Evolutionary conservation across 1,140 invertebrate genomes (phyloP), one percentile per base, ranked within the genome.

Genomic region (Conopomorpha cramerella): DNA sequence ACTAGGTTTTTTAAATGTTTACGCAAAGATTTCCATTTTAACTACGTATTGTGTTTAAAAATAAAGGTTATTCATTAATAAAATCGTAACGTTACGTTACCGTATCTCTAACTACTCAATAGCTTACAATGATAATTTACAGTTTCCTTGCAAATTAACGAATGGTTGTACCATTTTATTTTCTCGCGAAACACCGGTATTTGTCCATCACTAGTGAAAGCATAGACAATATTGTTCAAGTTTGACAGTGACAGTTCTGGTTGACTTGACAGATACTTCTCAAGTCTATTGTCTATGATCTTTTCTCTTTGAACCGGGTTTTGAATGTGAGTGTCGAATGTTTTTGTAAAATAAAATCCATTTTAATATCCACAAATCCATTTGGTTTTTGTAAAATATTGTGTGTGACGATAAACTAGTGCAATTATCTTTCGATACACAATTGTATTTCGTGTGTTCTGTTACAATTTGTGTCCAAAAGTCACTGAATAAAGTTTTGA

Each of bases 251-350:
- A n/a, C n/a, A n/a, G n/a, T 23, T 36, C 12, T 32, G 25, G 29
- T 31, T n/a, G 45, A 39, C 46, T 7, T 46, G 43, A 52, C 55
- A 63, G 64, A 30, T 64, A 63, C 65, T 72, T 72, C n/a, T n/a
- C n/a, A n/a, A n/a, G n/a, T n/a, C n/a, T n/a, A n/a, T n/a, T n/a
- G n/a, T n/a, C n/a, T n/a, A n/a, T n/a, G n/a, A n/a, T n/a, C n/a
- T n/a, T n/a, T n/a, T n/a, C 72, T 72, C 56, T 61, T 70, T 62
- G 59, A 62, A 55, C 63, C 70, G 63, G 65, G 61, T 66, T 60
- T 60, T 43, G 46, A 68, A 60, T 63, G 70, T 74, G 64, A 74
- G 67, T 74, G 55, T 48, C 52, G 43, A 10, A 55, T 60, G 49
- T 60, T 55, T 56, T 61, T 39, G 30, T 43, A 28, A 49, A 59